These are phyloP conservation scores for Leptinotarsa rubiginosa DNA, from an alignment of 2,888 invertebrate genomes.

Conservation along the genomic window DNA sequence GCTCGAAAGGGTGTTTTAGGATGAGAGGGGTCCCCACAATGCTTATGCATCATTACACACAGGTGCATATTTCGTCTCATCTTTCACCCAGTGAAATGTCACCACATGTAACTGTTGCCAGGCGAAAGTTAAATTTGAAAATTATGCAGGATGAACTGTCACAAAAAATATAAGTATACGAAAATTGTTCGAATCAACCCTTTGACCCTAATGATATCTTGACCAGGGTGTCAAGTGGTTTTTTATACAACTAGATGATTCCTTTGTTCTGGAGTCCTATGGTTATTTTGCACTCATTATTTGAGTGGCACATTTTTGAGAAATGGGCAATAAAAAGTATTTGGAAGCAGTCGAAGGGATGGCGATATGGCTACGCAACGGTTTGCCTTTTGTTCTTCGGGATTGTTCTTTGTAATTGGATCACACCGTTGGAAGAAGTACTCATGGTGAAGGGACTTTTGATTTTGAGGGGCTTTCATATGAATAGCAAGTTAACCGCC, in stretches of 20 bases:
- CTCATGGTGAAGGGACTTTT: neutral
- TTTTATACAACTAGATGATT: conserved; percentile 33
- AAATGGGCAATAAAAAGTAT: conserved; percentile 38
- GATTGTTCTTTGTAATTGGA: conserved; percentile 18
- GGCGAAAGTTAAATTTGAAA: conserved; percentile 42
- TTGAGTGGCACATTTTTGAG: conserved; percentile 40
- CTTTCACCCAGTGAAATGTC: conserved; percentile 45
- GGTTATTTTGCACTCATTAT: conserved; percentile 41
- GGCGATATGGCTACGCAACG: neutral
- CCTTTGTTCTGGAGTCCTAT: conserved; percentile 34
- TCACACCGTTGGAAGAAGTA: neutral
- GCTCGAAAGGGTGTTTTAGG: conserved; percentile 58
- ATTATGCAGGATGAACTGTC: conserved; percentile 39
- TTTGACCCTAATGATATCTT: conserved; percentile 36
- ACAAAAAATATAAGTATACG: conserved; percentile 12
- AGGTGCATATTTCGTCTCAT: conserved; percentile 58
- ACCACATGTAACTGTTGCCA: conserved; percentile 45
- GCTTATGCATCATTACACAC: conserved; percentile 64
- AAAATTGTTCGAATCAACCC: conserved; percentile 32
- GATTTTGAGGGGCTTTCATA: neutral
- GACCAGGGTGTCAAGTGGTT: conserved; percentile 36
- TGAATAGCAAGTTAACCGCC: too few species aligned
- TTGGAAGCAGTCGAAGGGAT: conserved; percentile 28
- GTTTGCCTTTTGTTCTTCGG: neutral
- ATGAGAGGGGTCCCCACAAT: conserved; percentile 61